Evolutionary conservation across 2,797 vertebrate genomes (phyloP).

Genomic region (Smutsia temminckii): DNA sequence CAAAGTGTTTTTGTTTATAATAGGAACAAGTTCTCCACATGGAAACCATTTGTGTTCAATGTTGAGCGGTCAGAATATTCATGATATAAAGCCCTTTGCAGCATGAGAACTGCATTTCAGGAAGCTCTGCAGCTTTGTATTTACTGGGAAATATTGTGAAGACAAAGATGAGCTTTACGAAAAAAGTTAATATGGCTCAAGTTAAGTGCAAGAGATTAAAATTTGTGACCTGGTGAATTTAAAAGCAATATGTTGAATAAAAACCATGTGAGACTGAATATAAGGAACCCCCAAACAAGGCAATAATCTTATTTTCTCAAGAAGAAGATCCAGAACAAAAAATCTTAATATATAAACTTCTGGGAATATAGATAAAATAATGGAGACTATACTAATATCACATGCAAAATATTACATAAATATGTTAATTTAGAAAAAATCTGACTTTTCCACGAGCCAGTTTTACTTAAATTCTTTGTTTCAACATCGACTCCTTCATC

Average conservation of each 20-base stretch:
- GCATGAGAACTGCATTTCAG: neutral
- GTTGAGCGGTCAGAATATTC: neutral
- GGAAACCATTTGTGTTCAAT: conserved; percentile 55
- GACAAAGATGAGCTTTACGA: conserved; percentile 26
- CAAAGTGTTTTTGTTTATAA: conserved; percentile 4
- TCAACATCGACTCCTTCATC: neutral
- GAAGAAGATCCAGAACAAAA: neutral
- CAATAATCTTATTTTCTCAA: neutral
- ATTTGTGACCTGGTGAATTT: neutral
- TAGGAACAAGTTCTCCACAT: neutral
- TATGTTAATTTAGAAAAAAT: neutral
- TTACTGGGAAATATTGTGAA: conserved; percentile 8
- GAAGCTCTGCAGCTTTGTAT: neutral
- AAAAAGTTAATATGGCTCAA: neutral
- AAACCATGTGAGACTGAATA: neutral
- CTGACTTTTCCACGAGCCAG: neutral
- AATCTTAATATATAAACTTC: neutral
- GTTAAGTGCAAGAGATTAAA: neutral
- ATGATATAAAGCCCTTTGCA: neutral
- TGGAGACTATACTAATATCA: neutral
- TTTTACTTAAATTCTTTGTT: neutral
- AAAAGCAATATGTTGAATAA: neutral
- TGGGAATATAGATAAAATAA: neutral
- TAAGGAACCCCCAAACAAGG: neutral
- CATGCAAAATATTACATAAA: neutral